These are phyloP conservation scores for Gila robusta DNA, from an alignment of 2,797 vertebrate genomes.

Conservation along the genomic window DNA sequence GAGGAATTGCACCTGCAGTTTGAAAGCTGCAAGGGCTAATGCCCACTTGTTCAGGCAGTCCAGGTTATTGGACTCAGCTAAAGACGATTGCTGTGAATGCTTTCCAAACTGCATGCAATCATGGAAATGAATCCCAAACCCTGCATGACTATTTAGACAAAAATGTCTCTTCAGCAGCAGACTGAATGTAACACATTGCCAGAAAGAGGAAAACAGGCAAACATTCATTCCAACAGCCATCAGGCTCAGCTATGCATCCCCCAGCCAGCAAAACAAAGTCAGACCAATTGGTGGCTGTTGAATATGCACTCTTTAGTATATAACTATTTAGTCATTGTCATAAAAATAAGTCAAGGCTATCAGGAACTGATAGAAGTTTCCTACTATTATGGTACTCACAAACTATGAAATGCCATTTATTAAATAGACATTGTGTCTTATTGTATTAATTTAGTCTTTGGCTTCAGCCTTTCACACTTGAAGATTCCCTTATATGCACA, in stretches of 20 bases:
- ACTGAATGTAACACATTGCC: conserved; percentile 1
- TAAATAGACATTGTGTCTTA: conserved; percentile 7
- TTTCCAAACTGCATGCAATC: conserved; percentile 34
- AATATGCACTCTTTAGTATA: conserved; percentile 2
- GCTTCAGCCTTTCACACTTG: conserved; percentile 26
- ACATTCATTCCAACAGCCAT: conserved; percentile 15
- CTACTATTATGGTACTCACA: not conserved
- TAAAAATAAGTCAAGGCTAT: conserved; percentile 22
- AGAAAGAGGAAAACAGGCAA: conserved; percentile 26
- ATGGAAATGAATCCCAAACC: conserved; percentile 28
- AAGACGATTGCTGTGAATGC: conserved; percentile 12
- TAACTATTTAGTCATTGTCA: conserved; percentile 19
- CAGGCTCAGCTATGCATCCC: conserved; percentile 34
- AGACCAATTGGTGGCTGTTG: not conserved
- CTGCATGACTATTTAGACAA: conserved; percentile 19
- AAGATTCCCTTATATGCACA: conserved; percentile 55
- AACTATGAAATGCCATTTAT: conserved; percentile 18
- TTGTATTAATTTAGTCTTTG: conserved; percentile 27
- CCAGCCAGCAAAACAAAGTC: conserved; percentile 28
- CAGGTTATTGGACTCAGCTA: conserved; percentile 19
- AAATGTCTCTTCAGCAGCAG: conserved; percentile 31
- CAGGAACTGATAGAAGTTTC: conserved; percentile 19
- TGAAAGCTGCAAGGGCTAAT: not conserved
- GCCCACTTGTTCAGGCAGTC: conserved; percentile 14
- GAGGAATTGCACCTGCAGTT: conserved; percentile 10